Base-by-base conservation (phyloP, 2,113 vertebrate genomes). In the Melanerpes aurifrons region DNA sequence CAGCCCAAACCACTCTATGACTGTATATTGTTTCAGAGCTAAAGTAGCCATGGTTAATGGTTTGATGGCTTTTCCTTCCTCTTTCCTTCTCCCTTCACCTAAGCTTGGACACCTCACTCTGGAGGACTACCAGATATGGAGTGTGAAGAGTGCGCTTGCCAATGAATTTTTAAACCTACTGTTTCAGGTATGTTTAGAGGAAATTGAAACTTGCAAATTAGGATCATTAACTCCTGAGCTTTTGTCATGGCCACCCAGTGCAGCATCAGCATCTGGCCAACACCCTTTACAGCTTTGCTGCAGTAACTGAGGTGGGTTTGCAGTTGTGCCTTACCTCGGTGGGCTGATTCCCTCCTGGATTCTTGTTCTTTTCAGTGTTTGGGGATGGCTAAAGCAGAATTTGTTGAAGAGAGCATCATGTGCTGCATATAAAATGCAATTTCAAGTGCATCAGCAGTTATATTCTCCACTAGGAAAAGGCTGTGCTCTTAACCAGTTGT, bases 111-210 rank as follows among this genome's bases (percentile, higher is more conserved):
- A 99, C 85, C 98, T 99, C 94, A 99, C 98, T 71, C 98, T 99
- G 80, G 99, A 99, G 95, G 99, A 99, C 95, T 99, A 99, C 96
- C 99, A 99, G 97, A 99, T 99, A 88, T 99, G 99, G 99, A 99
- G 99, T 79, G 99, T 99, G 94, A 99, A 99, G 97, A 99, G 99
- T 91, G 98, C 99, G 54, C 98, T 99, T 87, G 99, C 99, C 97
- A 99, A 99, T 89, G 99, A 99, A 93, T 99, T 99, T 97, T 97
- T 99, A 95, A 99, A 99, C 95, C 98, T 99, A 32, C 99, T 99
- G 57, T 99, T 99, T 95, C 99, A 99, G 99, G 99, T 99, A 93
- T 8, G 94, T 96, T 82, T 66, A 71, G 58, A 22, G 66, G 85
- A 84, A 82, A n/a, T 22, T 14, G 58, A 12, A 70, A 31, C 66